Evolutionary conservation across 2,113 vertebrate genomes (phyloP).

Genomic region (Mormoops blainvillei): DNA sequence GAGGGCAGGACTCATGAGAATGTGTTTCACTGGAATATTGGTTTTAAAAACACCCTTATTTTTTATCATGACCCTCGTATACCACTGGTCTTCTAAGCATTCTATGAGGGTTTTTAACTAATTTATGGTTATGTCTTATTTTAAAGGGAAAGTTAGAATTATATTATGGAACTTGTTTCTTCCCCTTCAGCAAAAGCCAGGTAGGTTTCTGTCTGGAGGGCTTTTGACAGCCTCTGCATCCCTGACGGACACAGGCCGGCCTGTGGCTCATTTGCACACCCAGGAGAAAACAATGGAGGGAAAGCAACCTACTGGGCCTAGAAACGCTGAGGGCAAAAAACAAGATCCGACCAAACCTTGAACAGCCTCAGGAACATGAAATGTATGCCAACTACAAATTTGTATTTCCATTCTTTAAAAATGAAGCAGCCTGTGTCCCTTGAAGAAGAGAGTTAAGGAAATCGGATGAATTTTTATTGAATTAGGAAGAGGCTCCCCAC

Average conservation of each 20-base stretch:
- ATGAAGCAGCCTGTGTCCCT: background rate
- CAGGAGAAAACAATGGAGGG: conserved; percentile 13
- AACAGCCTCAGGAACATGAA: conserved; percentile 5
- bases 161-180: background rate
- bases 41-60: background rate
- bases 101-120: background rate
- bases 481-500: background rate
- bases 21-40: background rate
- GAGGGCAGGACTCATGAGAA: background rate
- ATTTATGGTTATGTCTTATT: background rate
- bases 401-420: conserved; percentile 29
- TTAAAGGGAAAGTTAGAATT: background rate
- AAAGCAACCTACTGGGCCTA: background rate
- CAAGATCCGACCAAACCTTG: background rate
- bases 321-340: conserved; percentile 38
- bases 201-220: conserved; percentile 38
- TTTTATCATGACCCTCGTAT: background rate
- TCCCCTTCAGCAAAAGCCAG: conserved; percentile 29
- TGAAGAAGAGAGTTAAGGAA: conserved; percentile 43
- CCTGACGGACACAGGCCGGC: background rate
- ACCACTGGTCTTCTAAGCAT: background rate
- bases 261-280: conserved; percentile 30
- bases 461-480: conserved; percentile 15
- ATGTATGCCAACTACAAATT: background rate
- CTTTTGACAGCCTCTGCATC: conserved; percentile 19